Base-by-base conservation (phyloP, 2,797 vertebrate species). In the Sebastes kiyomatsui region DNA sequence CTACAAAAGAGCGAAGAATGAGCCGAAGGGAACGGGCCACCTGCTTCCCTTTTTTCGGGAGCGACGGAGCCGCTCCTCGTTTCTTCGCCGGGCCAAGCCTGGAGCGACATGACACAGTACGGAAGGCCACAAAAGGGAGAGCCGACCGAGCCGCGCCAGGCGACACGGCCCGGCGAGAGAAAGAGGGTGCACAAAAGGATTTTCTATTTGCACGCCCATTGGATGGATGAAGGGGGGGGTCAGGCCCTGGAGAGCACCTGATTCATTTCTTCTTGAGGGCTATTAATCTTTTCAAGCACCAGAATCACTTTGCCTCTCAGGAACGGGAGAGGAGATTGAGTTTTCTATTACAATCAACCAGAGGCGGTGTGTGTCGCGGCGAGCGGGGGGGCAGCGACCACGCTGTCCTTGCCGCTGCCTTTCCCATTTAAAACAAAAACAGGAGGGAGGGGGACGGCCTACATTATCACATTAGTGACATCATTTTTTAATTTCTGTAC, bases 281-380 rank as follows among this genome's bases (percentile, higher is more conserved):
- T 93, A 95, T 96, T 95, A 89, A 95, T 96, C 94, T 95, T 93
- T 92, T 92, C 92, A 94, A 96, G 95, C 89, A 94, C 90, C 88
- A 89, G 92, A 95, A 95, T 95, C 93, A 92, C 94, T 95, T 93
- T 92, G 89, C 87, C 95, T 95, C 94, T 94, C 90, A 93, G 92
- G 91, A 93, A 82, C 32, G 65, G 80, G 88, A 90, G 90, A 90
- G 87, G 85, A 95, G 93, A 95, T 94, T 94, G 94, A 95, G 93
- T 94, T 95, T 95, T 96, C 93, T 92, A 94, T 94, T 93, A 92
- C 92, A 89, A 92, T 93, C 88, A 93, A 92, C 78, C 78, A 72
- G 74, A 86, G 88, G 88, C 77, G 4, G 82, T 7, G 81, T 77
- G 86, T 77, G 86, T 67, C 20, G 52, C 58, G 7, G 62, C 68